Conservation (phyloP, 2,113 vertebrate genomes). For the Falcunculus frontatus region DNA sequence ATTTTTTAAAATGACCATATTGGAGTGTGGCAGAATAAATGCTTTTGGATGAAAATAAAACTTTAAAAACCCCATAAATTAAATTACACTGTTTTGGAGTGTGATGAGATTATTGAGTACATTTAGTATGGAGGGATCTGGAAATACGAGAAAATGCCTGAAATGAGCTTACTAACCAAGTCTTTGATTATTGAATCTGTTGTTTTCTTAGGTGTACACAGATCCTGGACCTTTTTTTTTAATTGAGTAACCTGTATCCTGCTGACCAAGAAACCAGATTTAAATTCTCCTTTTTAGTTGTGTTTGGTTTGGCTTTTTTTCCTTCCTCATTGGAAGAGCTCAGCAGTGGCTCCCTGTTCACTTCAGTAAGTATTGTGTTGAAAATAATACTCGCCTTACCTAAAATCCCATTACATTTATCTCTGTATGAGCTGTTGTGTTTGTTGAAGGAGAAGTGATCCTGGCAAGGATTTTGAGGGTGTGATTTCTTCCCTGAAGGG, state of each 20-base stretch:
- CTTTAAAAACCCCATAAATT: accelerated
- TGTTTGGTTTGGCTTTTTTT: not conserved
- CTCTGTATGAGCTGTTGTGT: not conserved
- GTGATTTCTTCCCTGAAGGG: not conserved
- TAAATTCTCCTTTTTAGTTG: not conserved
- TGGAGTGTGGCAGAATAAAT: not conserved
- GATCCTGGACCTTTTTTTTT: not conserved
- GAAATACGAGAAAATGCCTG: not conserved
- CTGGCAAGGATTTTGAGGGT: not conserved
- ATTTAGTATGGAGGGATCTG: not conserved
- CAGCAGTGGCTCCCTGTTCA: not conserved
- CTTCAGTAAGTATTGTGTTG: conserved; percentile 40
- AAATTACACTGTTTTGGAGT: not conserved
- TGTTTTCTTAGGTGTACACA: not conserved
- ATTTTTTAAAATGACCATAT: not conserved
- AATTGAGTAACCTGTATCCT: not conserved
- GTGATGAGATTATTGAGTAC: not conserved
- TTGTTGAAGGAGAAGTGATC: not conserved
- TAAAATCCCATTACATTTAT: not conserved
- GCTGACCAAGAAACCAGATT: not conserved
- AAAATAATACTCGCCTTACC: not conserved
- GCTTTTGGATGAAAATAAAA: not conserved
- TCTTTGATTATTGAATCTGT: not conserved
- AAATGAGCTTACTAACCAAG: not conserved
- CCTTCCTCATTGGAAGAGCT: not conserved